Evolutionary conservation across 2,888 invertebrate genomes (phyloP).

Genomic region (Acleris emargana): DNA sequence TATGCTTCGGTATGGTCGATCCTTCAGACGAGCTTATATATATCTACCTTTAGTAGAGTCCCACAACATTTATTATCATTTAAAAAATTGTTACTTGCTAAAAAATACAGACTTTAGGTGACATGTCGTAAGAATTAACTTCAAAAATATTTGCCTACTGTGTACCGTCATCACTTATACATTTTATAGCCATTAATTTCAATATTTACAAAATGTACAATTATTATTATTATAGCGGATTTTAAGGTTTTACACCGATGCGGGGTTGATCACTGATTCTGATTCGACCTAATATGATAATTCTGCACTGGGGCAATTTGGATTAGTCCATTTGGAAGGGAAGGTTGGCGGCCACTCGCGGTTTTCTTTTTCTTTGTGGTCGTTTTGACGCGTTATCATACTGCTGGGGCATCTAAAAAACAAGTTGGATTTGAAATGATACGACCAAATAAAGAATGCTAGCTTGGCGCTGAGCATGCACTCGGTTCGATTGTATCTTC

Average conservation of each 20-base stretch:
- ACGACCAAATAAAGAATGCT: too few relatives aligned
- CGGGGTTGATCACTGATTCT: slow-evolving; percentile 23
- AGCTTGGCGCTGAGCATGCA: too few relatives aligned
- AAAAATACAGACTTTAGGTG: background rate
- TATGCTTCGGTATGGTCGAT: too few relatives aligned
- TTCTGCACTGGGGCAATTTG: slow-evolving; percentile 21
- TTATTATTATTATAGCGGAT: background rate
- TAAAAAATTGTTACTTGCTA: background rate
- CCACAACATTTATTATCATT: too few relatives aligned
- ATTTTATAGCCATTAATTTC: slow-evolving; percentile 20
- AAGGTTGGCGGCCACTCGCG: slow-evolving; percentile 75
- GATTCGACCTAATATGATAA: slow-evolving; percentile 15
- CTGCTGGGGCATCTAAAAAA: slow-evolving; percentile 48
- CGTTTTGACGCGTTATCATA: slow-evolving; percentile 48
- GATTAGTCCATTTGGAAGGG: slow-evolving; percentile 71
- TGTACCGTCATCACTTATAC: slow-evolving; percentile 1
- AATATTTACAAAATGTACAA: slow-evolving; percentile 36
- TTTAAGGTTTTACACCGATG: slow-evolving; percentile 1
- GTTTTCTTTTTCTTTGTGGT: slow-evolving; percentile 64
- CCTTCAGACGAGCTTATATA: too few relatives aligned
- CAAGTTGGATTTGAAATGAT: background rate
- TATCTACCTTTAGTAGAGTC: too few relatives aligned
- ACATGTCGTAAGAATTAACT: slow-evolving; percentile 7
- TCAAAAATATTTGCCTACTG: slow-evolving; percentile 1
- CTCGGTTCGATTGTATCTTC: too few relatives aligned